Percentiles rank a stretch among this genome's conserved stretches.
Conservation (phyloP, 2,113 vertebrate genomes). For the Gallinago media region DNA sequence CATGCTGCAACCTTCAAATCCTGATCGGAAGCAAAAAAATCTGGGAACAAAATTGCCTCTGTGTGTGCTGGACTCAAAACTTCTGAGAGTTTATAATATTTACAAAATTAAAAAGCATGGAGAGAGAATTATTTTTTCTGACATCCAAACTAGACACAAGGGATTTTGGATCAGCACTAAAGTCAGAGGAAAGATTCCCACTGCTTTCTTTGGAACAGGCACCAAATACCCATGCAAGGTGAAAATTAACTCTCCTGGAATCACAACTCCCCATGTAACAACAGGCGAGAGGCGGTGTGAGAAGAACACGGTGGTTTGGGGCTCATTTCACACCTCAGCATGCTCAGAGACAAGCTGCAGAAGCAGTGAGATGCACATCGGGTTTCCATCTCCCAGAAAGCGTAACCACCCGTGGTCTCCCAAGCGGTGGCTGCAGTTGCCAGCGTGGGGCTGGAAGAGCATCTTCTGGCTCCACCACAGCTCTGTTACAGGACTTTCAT, state of each 20-base stretch:
- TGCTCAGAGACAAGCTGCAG: not conserved
- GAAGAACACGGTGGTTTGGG: accelerated
- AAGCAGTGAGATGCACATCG: accelerated
- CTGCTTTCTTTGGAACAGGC: not conserved
- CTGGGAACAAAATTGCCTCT: not conserved
- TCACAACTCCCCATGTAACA: not conserved
- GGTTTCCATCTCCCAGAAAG: not conserved
- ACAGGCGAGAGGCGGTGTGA: not conserved
- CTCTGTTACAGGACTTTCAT: accelerated
- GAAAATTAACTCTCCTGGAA: not conserved
- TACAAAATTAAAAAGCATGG: not conserved
- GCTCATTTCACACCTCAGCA: not conserved
- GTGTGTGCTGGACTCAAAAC: not conserved
- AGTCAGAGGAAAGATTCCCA: not conserved
- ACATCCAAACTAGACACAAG: not conserved
- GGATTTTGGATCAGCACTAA: not conserved
- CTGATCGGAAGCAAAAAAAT: not conserved
- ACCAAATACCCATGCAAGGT: not conserved
- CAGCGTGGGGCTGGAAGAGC: not conserved
- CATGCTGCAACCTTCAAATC: not conserved
- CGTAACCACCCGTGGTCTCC: accelerated
- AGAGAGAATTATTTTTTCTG: not conserved
- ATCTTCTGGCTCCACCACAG: not conserved
- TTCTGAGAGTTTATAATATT: not conserved
- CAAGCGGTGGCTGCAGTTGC: not conserved